These are phyloP conservation scores for Molanna angustata DNA, from an alignment of 2,888 invertebrate genomes.

Conservation along the genomic window DNA sequence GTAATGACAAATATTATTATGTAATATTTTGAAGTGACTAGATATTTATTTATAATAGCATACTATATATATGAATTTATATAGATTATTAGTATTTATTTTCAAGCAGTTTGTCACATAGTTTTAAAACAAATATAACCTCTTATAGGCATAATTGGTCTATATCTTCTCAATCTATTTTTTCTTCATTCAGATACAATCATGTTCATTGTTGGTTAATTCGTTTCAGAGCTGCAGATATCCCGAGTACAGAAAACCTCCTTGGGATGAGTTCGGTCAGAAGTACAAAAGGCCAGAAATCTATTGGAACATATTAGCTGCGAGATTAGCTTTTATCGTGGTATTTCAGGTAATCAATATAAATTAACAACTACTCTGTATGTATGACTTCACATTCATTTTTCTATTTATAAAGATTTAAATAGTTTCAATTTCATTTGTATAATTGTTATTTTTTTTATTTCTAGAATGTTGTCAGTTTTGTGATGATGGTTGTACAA, in stretches of 20 bases:
- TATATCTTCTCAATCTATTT: no score
- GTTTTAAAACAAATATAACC: no score
- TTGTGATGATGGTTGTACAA: slow-evolving; percentile 84
- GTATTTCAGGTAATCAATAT: slow-evolving; percentile 74
- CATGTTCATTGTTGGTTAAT: no score
- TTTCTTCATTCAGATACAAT: no score
- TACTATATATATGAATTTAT: no score
- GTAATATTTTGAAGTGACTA: no score
- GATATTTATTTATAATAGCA: no score
- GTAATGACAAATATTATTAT: no score
- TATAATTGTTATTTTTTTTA: background rate
- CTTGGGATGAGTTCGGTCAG: slow-evolving; percentile 43
- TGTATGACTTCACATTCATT: background rate
- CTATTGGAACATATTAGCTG: slow-evolving; percentile 90
- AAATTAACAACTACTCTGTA: background rate
- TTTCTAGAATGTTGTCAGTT: slow-evolving; percentile 81
- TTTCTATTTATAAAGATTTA: background rate
- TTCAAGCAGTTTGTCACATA: no score
- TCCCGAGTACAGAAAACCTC: slow-evolving; percentile 81
- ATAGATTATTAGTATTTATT: no score
- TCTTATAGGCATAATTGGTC: no score
- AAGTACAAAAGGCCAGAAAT: slow-evolving; percentile 68
- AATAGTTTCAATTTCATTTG: background rate
- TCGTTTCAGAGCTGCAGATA: slow-evolving; percentile 70
- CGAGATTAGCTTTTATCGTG: slow-evolving; percentile 86